Evolutionary conservation across 2,888 invertebrate species (phyloP), one percentile per base, ranked within the genome.

Genomic region (Timema podura): DNA sequence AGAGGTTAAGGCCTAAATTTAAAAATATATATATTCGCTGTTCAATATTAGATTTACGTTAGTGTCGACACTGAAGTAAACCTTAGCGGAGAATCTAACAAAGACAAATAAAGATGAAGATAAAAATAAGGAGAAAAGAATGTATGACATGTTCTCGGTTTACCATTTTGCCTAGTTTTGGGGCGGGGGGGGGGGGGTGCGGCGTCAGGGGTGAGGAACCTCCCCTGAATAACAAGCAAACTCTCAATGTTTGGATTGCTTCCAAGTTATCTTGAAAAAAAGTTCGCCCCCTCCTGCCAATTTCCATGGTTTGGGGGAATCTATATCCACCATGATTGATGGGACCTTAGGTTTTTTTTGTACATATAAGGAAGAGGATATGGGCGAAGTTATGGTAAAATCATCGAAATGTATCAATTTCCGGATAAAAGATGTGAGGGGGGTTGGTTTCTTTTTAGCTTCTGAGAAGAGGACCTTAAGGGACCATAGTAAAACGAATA

Each of bases 401-500:
- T 70, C 70, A 70, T 70, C 68, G 70, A 70, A 70, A 70, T 68
- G 70, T 67, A 70, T 70, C 70, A 70, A 70, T 70, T 70, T 70
- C 70, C 68, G 67, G 64, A 44, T 57, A 57, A 57, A 57, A 57
- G 30, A 57, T 13, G 2, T 13, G n/a, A 15, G 15, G 30, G 61
- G 15, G 30, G 1, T 1, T 1, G 30, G 1, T 30, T 30, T 3
- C 3, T 30, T 30, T 30, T 30, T 30, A 30, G 30, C 30, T 30
- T 30, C 61, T 11, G 30, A 10, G 30, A 45, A 13, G 45, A 61
- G 30, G 44, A 61, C n/a, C 61, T 61, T 61, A 45, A 61, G 61
- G 61, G 61, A 9, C 30, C 61, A 30, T 61, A 61, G 61, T 45
- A 45, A 30, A 44, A 61, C 61, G 61, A 45, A 61, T 61, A 61